Base-by-base conservation (phyloP, 2,888 invertebrate genomes). In the Habrosyne pyritoides region DNA sequence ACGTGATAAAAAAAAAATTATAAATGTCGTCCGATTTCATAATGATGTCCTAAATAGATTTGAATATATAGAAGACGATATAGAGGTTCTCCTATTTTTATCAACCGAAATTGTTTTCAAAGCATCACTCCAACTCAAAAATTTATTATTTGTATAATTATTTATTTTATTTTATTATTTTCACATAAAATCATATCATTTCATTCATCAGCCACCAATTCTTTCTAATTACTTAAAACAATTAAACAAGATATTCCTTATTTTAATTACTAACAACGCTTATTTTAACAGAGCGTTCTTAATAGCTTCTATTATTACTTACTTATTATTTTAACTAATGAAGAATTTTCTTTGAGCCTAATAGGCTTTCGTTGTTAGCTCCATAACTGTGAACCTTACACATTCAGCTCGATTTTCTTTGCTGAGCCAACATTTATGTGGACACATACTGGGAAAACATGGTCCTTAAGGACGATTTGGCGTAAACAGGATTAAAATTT, bases 101-200 rank as follows among this genome's bases (percentile, higher is more conserved):
- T 72, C 57, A 69, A 70, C 64, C 56, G 64, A 66, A 76, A 75
- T 71, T 74, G 73, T 67, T 79, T 79, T 81, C 63, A 78, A 88
- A 85, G 84, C 87, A 86, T 89, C 87, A 88, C 88, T 87, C 76
- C 81, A 83, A 86, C 79, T 79, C 63, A 76, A 74, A 68, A 50
- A 57, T 65, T 71, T 67, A 52, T 55, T 50, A 57, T 67, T 71
- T 67, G 56, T 65, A 66, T 73, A 5, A 33, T 71, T 69, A 58
- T 61, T 60, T 53, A 56, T 54, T 69, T 74, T 70, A 66, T 66
- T 73, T 75, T 76, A 66, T 63, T 64, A 59, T 60, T 64, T 64
- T 67, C 63, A 58, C 64, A 63, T 61, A 67, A 69, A 64, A 68
- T 59, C 47, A 52, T 59, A 61, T 73, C 60, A 74, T 74, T 69